Evolutionary conservation across 2,888 invertebrate genomes (phyloP).

Genomic region (Aethes cnicana): DNA sequence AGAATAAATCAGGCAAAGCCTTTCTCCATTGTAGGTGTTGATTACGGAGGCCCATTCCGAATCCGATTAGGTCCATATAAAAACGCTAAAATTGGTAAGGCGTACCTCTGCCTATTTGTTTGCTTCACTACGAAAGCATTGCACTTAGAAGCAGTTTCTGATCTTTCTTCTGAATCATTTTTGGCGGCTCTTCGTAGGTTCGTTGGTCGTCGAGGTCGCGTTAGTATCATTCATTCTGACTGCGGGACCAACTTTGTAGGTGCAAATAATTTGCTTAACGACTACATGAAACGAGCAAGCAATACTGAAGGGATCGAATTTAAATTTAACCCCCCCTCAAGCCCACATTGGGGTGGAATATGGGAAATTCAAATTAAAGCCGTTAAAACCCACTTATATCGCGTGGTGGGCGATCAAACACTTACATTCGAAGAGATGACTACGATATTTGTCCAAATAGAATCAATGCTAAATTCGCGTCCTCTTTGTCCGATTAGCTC

Average conservation of each 20-base stretch:
- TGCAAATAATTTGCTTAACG: not conserved
- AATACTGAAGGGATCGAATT: not conserved
- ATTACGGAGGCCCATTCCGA: slow-evolving; percentile 30
- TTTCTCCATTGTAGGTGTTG: slow-evolving; percentile 25
- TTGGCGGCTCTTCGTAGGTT: slow-evolving; percentile 25
- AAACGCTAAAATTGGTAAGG: slow-evolving; percentile 4
- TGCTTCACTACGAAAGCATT: slow-evolving; percentile 8
- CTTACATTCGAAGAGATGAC: slow-evolving; percentile 27
- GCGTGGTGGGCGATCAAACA: not conserved
- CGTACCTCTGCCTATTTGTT: slow-evolving; percentile 4
- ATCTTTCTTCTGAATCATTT: slow-evolving; percentile 19
- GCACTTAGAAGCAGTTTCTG: slow-evolving; percentile 20
- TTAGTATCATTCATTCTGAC: slow-evolving; percentile 20
- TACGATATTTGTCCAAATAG: slow-evolving; percentile 27
- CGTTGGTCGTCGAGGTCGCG: slow-evolving; percentile 19
- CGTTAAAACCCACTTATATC: not conserved
- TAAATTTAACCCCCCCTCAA: slow-evolving; percentile 18
- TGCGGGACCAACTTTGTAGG: slow-evolving; percentile 23
- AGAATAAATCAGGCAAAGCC: slow-evolving; percentile 28
- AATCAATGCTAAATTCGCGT: slow-evolving; percentile 23
- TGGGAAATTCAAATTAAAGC: slow-evolving; percentile 28
- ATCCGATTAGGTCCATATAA: slow-evolving; percentile 22
- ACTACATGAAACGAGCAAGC: not conserved
- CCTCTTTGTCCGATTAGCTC: slow-evolving; percentile 9
- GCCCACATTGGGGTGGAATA: slow-evolving; percentile 32